phyloP scores from a whole-genome alignment of 1,140 invertebrate genomes.

The Galendromus occidentalis region DNA sequence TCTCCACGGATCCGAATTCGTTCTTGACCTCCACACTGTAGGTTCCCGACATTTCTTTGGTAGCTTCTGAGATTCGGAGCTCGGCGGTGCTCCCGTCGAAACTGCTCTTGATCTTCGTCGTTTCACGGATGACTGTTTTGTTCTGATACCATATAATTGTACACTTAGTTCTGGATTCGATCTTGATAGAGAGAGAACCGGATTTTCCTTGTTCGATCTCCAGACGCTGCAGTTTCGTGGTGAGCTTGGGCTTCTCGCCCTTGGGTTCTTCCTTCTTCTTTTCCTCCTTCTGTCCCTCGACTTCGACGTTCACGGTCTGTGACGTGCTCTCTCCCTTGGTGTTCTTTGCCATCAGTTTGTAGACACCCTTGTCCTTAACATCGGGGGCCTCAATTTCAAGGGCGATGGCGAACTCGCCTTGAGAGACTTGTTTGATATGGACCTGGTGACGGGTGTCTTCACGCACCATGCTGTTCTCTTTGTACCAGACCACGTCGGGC shows the following conservation, averaged over 20 bases:
- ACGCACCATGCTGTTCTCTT: conserved; percentile 52
- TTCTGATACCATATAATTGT: conserved; percentile 69
- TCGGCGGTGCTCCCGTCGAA: conserved; percentile 62
- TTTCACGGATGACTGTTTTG: conserved; percentile 45
- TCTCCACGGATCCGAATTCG: conserved; percentile 60
- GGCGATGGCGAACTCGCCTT: conserved; percentile 23
- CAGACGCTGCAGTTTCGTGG: conserved; percentile 44
- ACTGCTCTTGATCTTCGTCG: conserved; percentile 41
- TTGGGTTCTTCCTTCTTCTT: conserved; percentile 15
- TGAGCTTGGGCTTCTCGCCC: conserved; percentile 54
- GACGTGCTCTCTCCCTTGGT: conserved; percentile 79
- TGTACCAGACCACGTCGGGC: conserved; percentile 71
- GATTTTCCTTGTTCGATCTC: conserved; percentile 7
- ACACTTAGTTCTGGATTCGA: conserved; percentile 35
- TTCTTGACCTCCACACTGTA: conserved; percentile 61
- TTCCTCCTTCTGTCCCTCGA: conserved; percentile 18
- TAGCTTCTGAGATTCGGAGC: conserved; percentile 46
- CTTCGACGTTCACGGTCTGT: conserved; percentile 53
- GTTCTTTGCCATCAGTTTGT: conserved; percentile 74
- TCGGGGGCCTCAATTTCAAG: conserved; percentile 40
- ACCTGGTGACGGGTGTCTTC: conserved; percentile 51
- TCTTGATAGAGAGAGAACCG: background rate
- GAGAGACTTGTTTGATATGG: conserved; percentile 37
- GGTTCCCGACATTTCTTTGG: conserved; percentile 44
- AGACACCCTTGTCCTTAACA: conserved; percentile 57